Evolutionary conservation across 2,113 vertebrate species (phyloP).

Genomic region (Triplophysa dalaica): DNA sequence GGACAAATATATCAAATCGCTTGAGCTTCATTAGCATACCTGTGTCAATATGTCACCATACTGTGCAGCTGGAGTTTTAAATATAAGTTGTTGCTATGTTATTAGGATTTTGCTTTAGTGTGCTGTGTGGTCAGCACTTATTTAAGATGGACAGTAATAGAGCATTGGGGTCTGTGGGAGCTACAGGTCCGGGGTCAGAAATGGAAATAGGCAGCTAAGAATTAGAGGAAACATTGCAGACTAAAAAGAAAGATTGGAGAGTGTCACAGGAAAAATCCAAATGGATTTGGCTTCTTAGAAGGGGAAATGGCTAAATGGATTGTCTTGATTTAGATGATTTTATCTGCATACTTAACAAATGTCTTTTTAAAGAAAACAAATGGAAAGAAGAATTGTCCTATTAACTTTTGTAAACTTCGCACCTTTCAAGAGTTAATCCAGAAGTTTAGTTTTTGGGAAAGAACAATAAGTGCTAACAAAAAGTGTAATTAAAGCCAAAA

Average conservation of each 20-base stretch:
- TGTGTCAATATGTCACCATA: conserved; percentile 17
- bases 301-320: neutral
- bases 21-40: conserved; percentile 33
- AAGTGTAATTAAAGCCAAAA: conserved; percentile 28
- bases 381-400: neutral
- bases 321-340: neutral
- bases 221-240: neutral
- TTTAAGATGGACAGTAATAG: neutral
- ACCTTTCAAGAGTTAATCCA: conserved; percentile 17
- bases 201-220: neutral
- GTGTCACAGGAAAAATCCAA: neutral
- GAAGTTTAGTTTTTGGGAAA: neutral
- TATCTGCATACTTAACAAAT: no score
- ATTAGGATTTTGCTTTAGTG: conserved; percentile 28
- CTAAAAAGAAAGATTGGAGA: neutral
- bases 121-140: conserved; percentile 23
- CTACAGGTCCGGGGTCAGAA: neutral
- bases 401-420: neutral
- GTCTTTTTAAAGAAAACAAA: neutral
- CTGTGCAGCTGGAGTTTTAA: conserved; percentile 13
- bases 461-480: conserved; percentile 10
- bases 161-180: neutral
- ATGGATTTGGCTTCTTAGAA: neutral
- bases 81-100: conserved; percentile 44
- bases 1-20: conserved; percentile 33